Percentiles rank a stretch among this genome's conserved stretches.
phyloP scores from a whole-genome alignment of 2,113 vertebrate genomes.

The Eidolon helvum region DNA sequence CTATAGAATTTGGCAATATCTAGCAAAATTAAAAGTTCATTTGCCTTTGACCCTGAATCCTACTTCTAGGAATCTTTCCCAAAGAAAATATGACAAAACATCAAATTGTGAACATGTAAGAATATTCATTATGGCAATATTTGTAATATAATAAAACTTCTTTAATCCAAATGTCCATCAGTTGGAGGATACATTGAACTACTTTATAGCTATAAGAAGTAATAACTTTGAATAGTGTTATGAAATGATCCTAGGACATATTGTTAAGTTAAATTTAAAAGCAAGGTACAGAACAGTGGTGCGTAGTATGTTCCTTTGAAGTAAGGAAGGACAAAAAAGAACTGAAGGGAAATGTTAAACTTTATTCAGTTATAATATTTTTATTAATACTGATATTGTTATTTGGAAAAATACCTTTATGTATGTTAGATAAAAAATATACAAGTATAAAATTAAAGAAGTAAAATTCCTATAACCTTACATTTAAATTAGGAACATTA shows the following conservation, averaged over 20 bases:
- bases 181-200: not conserved
- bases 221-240: not conserved
- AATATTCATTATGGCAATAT: not conserved
- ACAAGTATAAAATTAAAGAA: conserved; percentile 2
- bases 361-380: not conserved
- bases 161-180: not conserved
- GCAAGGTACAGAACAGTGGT: not conserved
- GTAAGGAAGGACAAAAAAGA: not conserved
- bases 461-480: not conserved
- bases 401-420: not conserved
- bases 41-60: not conserved
- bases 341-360: not conserved
- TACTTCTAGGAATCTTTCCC: not conserved
- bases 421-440: not conserved
- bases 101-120: not conserved
- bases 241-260: not conserved
- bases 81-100: not conserved
- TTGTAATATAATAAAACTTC: not conserved
- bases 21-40: not conserved
- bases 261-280: not conserved
- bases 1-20: not conserved
- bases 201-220: not conserved
- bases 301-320: not conserved
- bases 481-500: not conserved
- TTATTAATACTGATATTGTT: not conserved